Base-by-base conservation (phyloP, 2,797 vertebrate species). In the Gobionotothen gibberifrons region DNA sequence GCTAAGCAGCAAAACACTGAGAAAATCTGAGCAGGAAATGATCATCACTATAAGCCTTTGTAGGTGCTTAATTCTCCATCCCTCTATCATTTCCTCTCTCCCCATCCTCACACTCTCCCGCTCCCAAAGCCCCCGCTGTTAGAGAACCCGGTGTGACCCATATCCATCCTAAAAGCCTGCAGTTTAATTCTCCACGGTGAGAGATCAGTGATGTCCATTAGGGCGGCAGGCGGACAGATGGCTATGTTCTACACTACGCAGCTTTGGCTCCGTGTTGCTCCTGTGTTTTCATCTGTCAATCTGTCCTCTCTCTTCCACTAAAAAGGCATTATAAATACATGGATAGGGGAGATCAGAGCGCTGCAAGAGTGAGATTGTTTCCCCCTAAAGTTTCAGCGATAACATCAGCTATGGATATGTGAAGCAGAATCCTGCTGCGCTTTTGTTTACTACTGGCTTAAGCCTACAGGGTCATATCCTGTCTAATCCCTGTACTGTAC, bases 391-490 rank as follows among this genome's bases (percentile, higher is more conserved):
- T 76, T 51, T 32, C 6, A 66, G 9, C 11, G 11, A 13, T 36
- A 52, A 47, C 47, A 61, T 72, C 19, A 58, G 49, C 54, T 48
- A 59, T 63, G 29, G 63, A 62, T 47, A n/a, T n/a, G 17, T 36
- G 32, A 44, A 70, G 58, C 21, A 59, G 47, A 76, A 62, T 82
- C 76, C 60, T 59, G 71, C 77, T 87, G 83, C 5, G 67, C 76
- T 85, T 91, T 83, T 91, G 81, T 92, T 92, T 92, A 91, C 88
- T 86, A 87, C 85, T 74, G 75, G 26, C 13, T 79, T 85, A 88
- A 87, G 55, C 71, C 57, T 79, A 60, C 72, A 71, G 70, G 77
- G 85, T 87, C 72, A 74, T 69, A 81, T 89, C 79, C 84, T 58
- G 55, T 78, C 81, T 93, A 93, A 93, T 93, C 92, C 86, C 62